A percentile compares a stretch with the other conserved stretches of the same genome.
These are phyloP conservation scores for Sporophila hypoxantha DNA, from an alignment of 2,113 vertebrate species.

Conservation along the genomic window DNA sequence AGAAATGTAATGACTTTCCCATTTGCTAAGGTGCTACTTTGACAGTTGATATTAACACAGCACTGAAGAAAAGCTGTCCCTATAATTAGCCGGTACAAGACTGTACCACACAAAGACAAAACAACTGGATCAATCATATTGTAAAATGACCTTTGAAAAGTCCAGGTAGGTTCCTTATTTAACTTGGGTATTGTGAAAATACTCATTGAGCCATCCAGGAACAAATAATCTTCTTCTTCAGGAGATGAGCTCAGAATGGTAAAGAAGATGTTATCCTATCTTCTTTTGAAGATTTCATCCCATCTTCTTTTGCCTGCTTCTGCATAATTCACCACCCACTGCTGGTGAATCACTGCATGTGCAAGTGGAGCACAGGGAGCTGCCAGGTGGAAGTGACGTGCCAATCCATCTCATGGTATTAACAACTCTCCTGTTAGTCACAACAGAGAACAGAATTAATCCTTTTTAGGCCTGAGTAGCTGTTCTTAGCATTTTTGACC, in stretches of 20 bases:
- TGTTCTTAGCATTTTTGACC: background rate
- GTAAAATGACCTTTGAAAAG: background rate
- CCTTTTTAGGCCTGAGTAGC: background rate
- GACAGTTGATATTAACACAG: background rate
- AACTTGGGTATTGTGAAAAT: background rate
- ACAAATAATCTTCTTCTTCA: background rate
- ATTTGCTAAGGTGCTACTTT: background rate
- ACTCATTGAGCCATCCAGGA: background rate
- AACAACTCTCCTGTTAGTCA: conserved; percentile 40
- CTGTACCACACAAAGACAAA: background rate
- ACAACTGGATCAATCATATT: background rate
- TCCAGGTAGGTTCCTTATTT: background rate
- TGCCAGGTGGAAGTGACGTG: conserved; percentile 33
- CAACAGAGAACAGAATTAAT: background rate
- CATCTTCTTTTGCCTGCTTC: background rate
- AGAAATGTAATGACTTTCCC: background rate
- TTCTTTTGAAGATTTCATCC: background rate
- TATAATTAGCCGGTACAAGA: background rate
- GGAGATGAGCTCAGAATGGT: background rate
- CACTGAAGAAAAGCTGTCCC: background rate
- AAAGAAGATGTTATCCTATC: background rate
- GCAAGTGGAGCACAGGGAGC: conserved; percentile 19
- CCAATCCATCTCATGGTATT: background rate
- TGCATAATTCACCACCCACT: conserved; percentile 48
- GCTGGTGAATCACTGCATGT: conserved; percentile 54